Evolutionary conservation across 2,113 vertebrate genomes (phyloP).

Genomic region (Ictalurus furcatus): DNA sequence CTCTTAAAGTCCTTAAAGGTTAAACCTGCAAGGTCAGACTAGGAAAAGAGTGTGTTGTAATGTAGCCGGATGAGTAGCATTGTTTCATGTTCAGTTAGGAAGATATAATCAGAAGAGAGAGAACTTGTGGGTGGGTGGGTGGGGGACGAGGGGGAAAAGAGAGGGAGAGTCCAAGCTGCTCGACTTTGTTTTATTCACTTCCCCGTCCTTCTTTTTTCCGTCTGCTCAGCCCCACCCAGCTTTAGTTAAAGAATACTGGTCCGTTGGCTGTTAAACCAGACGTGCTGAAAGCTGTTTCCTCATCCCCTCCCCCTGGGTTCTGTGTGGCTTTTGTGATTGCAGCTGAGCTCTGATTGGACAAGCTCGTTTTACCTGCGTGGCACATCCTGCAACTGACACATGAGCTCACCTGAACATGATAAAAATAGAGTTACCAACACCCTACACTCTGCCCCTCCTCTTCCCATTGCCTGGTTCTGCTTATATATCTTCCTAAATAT

Average conservation of each 20-base stretch:
- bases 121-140: neutral
- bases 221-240: constrained; percentile 66
- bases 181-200: constrained; percentile 55
- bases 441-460: constrained; percentile 36
- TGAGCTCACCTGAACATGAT: constrained; percentile 64
- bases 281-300: constrained; percentile 67
- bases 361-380: constrained; percentile 66
- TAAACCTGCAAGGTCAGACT: constrained; percentile 4
- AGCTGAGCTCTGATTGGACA: constrained; percentile 65
- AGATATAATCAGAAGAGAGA: constrained; percentile 16
- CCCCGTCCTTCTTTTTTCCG: constrained; percentile 51
- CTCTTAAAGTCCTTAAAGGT: neutral
- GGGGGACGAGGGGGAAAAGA: neutral
- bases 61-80: neutral
- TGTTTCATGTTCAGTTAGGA: constrained; percentile 19
- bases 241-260: constrained; percentile 72
- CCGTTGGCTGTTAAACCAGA: constrained; percentile 75
- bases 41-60: neutral
- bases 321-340: constrained; percentile 65
- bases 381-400: constrained; percentile 74
- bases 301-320: constrained; percentile 66
- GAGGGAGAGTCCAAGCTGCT: constrained; percentile 20
- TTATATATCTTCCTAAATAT: constrained; percentile 22
- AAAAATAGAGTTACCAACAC: constrained; percentile 52
- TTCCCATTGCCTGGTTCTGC: constrained; percentile 12